These are phyloP conservation scores for Lophura swinhoii DNA, from an alignment of 2,797 vertebrate genomes.

Conservation along the genomic window DNA sequence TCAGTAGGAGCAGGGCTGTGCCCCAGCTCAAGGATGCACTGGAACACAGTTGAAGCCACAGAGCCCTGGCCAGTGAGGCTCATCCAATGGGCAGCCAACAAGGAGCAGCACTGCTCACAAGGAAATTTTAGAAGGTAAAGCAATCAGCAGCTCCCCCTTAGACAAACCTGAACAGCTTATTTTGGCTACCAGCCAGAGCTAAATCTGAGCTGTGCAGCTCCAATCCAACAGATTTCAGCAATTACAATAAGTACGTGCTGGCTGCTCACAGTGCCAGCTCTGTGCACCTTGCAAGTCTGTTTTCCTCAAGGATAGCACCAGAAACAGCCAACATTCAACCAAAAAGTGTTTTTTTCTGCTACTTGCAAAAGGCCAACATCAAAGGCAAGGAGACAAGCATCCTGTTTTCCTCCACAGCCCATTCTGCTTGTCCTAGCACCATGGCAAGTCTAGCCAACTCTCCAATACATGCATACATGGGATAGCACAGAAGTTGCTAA, in stretches of 20 bases:
- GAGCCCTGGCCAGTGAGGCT: accelerated
- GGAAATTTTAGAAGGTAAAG: neutral
- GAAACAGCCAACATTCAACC: accelerated
- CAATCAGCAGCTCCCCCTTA: neutral
- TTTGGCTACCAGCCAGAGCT: neutral
- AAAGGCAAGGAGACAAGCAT: neutral
- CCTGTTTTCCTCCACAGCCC: neutral
- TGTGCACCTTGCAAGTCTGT: accelerated
- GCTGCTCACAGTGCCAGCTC: neutral
- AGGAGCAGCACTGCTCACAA: neutral
- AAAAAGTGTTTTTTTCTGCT: neutral
- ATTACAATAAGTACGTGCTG: accelerated
- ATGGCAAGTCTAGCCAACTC: neutral
- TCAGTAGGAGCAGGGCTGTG: neutral
- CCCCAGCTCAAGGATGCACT: neutral
- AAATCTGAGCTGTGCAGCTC: neutral
- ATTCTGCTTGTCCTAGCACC: neutral
- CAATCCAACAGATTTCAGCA: neutral
- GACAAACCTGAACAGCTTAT: neutral
- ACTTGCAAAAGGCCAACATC: accelerated
- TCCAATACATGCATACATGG: accelerated
- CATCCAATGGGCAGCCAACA: accelerated
- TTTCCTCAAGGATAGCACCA: neutral
- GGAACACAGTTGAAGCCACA: neutral
- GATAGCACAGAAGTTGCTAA: accelerated